A percentile compares a stretch with the other conserved stretches of the same genome.
Conservation (phyloP, 2,888 invertebrate genomes). For the Muscina levida region DNA sequence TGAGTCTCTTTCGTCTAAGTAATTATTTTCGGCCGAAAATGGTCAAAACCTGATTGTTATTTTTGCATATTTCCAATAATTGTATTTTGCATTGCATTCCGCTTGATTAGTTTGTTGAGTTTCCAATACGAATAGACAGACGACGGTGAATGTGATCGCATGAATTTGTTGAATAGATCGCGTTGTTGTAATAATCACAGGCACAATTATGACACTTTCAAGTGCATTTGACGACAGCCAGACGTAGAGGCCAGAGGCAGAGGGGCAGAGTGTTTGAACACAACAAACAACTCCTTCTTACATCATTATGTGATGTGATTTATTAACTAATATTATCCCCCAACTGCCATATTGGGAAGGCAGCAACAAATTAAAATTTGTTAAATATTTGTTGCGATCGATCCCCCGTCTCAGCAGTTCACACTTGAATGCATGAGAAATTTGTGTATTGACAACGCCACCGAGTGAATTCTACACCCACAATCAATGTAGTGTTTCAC, state of each 20-base stretch:
- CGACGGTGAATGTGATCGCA: not conserved
- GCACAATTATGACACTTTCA: constrained; percentile 38
- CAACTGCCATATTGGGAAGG: constrained; percentile 30
- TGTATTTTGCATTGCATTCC: constrained; percentile 30
- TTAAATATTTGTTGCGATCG: constrained; percentile 27
- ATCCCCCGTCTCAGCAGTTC: constrained; percentile 25
- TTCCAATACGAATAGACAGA: constrained; percentile 4
- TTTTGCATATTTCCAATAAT: constrained; percentile 42
- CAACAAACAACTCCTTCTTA: constrained; percentile 23
- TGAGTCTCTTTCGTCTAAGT: constrained; percentile 17
- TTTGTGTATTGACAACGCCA: not conserved
- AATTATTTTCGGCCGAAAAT: constrained; percentile 42
- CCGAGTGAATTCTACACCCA: constrained; percentile 18
- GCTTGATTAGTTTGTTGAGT: constrained; percentile 21
- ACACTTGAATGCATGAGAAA: constrained; percentile 24
- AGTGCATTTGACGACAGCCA: constrained; percentile 20
- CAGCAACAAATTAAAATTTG: constrained; percentile 35
- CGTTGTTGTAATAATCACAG: not conserved
- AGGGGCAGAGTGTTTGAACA: not conserved
- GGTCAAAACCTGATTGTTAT: constrained; percentile 42
- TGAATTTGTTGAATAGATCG: constrained; percentile 6
- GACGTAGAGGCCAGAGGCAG: too few relatives aligned
- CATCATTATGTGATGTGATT: constrained; percentile 38
- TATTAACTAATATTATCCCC: constrained; percentile 38
- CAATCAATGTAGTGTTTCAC: not conserved